phyloP scores from a whole-genome alignment of 37 sponge, comb jelly and placozoan genomes.

The Mnemiopsis leidyi region DNA sequence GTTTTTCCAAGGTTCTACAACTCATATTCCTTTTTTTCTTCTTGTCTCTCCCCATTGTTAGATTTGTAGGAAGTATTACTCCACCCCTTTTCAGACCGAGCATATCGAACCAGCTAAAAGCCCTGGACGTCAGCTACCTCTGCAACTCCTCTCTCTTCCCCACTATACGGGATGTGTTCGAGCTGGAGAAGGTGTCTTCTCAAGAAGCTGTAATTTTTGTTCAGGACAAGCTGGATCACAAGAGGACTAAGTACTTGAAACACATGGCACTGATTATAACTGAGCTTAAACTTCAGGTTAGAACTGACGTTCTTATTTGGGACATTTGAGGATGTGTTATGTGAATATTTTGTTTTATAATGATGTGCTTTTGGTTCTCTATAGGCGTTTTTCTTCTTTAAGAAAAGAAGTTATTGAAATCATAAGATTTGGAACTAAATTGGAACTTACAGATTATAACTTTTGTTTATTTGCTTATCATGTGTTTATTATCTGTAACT shows the following conservation, averaged over 20 bases:
- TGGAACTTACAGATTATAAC: no score
- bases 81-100: no score
- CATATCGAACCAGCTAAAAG: constrained; percentile 45
- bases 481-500: no score
- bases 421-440: no score
- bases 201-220: background rate
- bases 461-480: no score
- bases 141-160: constrained; percentile 20
- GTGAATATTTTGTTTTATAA: background rate
- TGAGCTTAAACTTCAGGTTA: background rate
- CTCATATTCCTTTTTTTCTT: background rate
- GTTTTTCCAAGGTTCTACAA: no score
- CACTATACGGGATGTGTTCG: background rate
- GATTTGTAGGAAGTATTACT: no score
- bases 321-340: background rate
- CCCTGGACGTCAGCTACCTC: constrained; percentile 17
- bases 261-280: constrained; percentile 32
- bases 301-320: background rate
- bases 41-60: background rate
- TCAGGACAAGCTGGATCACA: constrained; percentile 23
- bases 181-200: background rate
- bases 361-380: no score
- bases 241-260: constrained; percentile 33
- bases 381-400: no score
- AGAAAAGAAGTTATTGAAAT: no score